Evolutionary conservation across 2,797 vertebrate species (phyloP).

Genomic region (Melanotaenia maccullochi): DNA sequence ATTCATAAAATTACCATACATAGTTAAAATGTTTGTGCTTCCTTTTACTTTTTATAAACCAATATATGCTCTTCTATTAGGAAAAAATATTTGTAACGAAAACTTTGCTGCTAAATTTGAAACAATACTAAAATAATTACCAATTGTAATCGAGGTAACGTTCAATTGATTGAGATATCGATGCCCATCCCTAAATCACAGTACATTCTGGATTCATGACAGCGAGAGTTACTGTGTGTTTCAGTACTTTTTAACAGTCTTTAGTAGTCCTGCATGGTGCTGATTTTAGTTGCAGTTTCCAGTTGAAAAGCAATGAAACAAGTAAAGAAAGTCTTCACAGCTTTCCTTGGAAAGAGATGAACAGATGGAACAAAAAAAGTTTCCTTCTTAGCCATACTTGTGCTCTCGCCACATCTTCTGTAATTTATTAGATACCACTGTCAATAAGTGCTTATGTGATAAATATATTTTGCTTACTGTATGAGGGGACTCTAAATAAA

Average conservation of each 20-base stretch:
- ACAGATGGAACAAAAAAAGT: not conserved
- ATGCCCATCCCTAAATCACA: not conserved
- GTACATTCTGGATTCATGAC: not conserved
- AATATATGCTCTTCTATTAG: too few relatives aligned
- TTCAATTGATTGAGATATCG: too few relatives aligned
- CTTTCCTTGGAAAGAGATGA: not conserved
- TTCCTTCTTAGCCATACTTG: not conserved
- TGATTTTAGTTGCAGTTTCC: not conserved
- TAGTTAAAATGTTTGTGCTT: too few relatives aligned
- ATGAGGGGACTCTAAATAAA: not conserved
- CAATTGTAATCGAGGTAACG: too few relatives aligned
- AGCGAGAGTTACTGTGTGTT: too few relatives aligned
- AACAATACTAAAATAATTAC: too few relatives aligned
- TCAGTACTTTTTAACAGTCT: not conserved
- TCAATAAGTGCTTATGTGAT: not conserved
- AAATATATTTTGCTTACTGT: too few relatives aligned
- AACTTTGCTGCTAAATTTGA: too few relatives aligned
- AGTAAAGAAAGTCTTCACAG: not conserved
- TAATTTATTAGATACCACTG: not conserved
- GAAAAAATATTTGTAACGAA: too few relatives aligned
- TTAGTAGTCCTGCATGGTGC: not conserved
- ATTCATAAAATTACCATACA: too few relatives aligned
- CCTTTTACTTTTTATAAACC: too few relatives aligned
- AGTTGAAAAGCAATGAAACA: not conserved
- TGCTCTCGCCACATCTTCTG: not conserved